A percentile compares a stretch with the other conserved stretches of the same genome.
Conservation (phyloP, 2,888 invertebrate species). For the Rotaria sp. region DNA sequence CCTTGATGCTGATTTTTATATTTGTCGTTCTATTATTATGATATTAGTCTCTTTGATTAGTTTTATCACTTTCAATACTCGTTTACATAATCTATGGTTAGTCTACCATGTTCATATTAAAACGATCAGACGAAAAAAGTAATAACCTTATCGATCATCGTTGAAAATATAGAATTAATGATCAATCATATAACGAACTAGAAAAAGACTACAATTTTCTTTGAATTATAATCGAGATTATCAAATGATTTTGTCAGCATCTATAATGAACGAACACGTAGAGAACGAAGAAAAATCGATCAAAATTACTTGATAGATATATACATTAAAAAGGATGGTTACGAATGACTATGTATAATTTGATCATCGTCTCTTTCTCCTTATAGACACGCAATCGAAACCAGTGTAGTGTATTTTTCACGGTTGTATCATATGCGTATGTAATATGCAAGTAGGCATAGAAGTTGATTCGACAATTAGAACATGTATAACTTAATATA, state of each 20-base stretch:
- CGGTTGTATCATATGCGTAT: not conserved
- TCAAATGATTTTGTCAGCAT: not conserved
- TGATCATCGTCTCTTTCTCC: not conserved
- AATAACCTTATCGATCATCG: slow-evolving; percentile 9
- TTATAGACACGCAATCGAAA: not conserved
- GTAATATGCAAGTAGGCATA: not conserved
- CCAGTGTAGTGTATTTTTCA: not conserved
- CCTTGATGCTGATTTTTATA: not conserved
- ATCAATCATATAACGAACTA: not conserved
- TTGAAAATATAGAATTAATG: not conserved
- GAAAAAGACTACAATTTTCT: too few species aligned
- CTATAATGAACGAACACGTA: not conserved
- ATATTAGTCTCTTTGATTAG: not conserved
- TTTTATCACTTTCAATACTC: not conserved
- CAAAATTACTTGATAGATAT: not conserved
- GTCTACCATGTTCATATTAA: not conserved
- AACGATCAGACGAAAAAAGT: not conserved
- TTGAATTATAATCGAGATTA: not conserved
- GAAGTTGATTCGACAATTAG: not conserved
- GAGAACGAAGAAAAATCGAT: not conserved
- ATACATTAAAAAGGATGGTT: not conserved
- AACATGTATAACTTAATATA: too few species aligned
- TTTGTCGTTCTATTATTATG: not conserved
- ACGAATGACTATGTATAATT: not conserved
- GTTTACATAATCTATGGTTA: not conserved